These are phyloP conservation scores for Rhabdomys dilectus DNA, from an alignment of 2,113 vertebrate genomes.

Conservation along the genomic window DNA sequence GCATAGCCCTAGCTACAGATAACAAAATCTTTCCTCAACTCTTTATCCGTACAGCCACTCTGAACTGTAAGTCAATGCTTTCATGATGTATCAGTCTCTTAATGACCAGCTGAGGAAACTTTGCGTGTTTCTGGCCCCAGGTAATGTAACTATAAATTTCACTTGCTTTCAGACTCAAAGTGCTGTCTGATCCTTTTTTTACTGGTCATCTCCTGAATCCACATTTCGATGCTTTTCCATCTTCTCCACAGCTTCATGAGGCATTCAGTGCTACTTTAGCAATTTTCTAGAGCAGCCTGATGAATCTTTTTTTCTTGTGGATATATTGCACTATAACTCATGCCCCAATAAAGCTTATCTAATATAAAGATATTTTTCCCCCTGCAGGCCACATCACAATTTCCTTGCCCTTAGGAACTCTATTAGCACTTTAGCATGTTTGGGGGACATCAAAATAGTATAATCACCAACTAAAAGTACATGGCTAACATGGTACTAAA, in stretches of 20 bases:
- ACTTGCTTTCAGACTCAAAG: slow-evolving; percentile 42
- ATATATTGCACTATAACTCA: not conserved
- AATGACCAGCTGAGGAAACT: not conserved
- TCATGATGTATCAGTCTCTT: not conserved
- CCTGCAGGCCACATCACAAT: not conserved
- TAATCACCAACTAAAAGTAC: not conserved
- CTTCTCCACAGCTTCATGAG: not conserved
- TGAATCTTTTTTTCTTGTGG: not conserved
- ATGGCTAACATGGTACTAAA: not conserved
- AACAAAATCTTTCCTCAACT: not conserved
- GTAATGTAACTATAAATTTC: not conserved
- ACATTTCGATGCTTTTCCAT: slow-evolving; percentile 35
- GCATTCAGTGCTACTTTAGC: not conserved
- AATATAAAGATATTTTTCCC: not conserved
- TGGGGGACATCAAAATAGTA: not conserved
- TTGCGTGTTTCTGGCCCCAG: slow-evolving; percentile 12
- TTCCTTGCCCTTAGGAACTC: not conserved
- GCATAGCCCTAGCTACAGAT: not conserved
- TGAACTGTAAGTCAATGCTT: not conserved
- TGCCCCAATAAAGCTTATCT: not conserved
- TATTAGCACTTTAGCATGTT: not conserved
- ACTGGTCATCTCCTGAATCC: slow-evolving; percentile 6
- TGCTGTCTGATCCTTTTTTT: not conserved
- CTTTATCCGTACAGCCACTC: not conserved
- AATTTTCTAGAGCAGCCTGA: not conserved